Percentiles rank a stretch among this genome's conserved stretches.
phyloP scores from a whole-genome alignment of 2,888 invertebrate species.

The Sisyra terminalis region DNA sequence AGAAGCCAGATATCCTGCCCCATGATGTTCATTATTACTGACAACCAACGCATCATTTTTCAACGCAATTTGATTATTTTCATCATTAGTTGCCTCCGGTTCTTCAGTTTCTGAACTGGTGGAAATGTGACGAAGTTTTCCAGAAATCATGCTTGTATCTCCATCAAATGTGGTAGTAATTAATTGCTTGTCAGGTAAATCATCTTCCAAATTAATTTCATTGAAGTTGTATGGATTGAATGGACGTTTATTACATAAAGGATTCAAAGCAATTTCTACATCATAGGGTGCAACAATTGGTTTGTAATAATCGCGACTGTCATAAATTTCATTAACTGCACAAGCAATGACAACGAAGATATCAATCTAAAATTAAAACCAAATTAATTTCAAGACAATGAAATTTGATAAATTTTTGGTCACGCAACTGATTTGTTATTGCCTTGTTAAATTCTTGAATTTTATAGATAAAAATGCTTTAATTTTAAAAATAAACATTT shows the following conservation, averaged over 20 bases:
- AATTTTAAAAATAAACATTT: no score
- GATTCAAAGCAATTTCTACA: slow-evolving; percentile 68
- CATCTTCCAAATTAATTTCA: slow-evolving; percentile 44
- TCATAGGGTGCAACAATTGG: slow-evolving; percentile 88
- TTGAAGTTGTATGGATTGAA: slow-evolving; percentile 49
- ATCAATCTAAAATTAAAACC: slow-evolving; percentile 48
- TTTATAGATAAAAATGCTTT: no score
- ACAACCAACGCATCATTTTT: slow-evolving; percentile 29
- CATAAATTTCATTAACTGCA: slow-evolving; percentile 73
- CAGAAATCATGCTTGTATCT: slow-evolving; percentile 63
- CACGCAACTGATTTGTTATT: no score
- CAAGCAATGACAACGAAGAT: slow-evolving; percentile 85
- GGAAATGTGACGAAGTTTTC: slow-evolving; percentile 39
- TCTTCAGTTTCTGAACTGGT: slow-evolving; percentile 22
- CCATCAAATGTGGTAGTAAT: slow-evolving; percentile 16
- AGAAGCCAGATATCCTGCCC: slow-evolving; percentile 43
- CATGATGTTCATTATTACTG: slow-evolving; percentile 33
- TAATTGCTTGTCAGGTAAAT: slow-evolving; percentile 26
- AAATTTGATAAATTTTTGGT: no score
- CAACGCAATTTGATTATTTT: slow-evolving; percentile 18
- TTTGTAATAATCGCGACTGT: slow-evolving; percentile 71
- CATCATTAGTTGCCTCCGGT: slow-evolving; percentile 20
- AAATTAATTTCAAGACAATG: no score
- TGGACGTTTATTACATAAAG: slow-evolving; percentile 24
- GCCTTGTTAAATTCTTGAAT: no score